Base-by-base conservation (phyloP, 35 echinoderm and acorn worm species). In the Hemicentrotus pulcherrimus region DNA sequence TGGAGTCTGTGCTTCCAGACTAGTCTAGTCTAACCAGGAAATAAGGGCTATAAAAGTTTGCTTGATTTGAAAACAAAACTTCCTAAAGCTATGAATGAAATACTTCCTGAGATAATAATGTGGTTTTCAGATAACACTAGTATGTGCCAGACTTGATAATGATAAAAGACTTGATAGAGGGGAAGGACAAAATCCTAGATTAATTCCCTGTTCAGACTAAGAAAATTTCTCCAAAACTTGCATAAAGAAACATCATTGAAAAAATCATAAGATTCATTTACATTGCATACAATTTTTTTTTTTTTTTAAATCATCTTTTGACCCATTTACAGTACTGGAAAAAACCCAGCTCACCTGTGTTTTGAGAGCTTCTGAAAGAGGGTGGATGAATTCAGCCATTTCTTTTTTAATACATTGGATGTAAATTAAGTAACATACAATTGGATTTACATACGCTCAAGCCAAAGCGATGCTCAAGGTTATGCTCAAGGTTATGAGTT, bases 51-150 rank as follows among this genome's bases (percentile, higher is more conserved):
- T n/a, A 78, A 78, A 78, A 78, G 65, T 78, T 78, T 78, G 65
- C 65, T 78, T 78, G 65, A 78, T 78, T 78, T 78, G 65, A n/a
- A 78, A 78, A 78, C 65, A 78, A 78, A 78, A 78, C 65, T 78
- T 78, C 65, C 65, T 78, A 78, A 78, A 78, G 2, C 65, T 78
- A 78, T 78, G 65, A 78, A 78, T 78, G 65, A 78, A 78, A 78
- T 28, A 78, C 65, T 78, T 78, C 65, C 65, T 78, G 65, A 78
- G 65, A 78, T 1, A n/a, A 78, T 78, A n/a, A 78, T 78, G 65
- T n/a, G 65, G 65, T 78, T 78, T 78, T 78, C 65, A 28, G 65
- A 78, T 78, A 78, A 78, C 65, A 78, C 65, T 78, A 7, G 65
- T 22, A n/a, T 78, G 65, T 78, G 65, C 65, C 65, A 78, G 65